Evolutionary conservation across 2,888 invertebrate species (phyloP), one percentile per base, ranked within the genome.

Genomic region (Gastracanthus pulcherrimus): DNA sequence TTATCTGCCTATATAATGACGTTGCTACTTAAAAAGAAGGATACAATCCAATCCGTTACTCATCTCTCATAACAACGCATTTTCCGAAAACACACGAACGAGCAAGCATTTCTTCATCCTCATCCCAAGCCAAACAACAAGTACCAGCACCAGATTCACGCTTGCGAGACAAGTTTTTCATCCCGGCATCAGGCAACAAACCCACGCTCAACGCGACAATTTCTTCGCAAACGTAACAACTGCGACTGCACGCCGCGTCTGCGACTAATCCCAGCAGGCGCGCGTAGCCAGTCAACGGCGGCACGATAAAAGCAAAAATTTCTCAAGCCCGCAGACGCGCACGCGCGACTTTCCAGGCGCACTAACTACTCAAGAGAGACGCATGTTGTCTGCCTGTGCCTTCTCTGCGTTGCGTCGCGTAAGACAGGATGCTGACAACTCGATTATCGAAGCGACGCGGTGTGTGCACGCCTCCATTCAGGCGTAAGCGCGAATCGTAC

Each of bases 391-490:
- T 29, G 11, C 31, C 31, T 72, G 58, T 71, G 19, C 26, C 29
- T 41, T 62, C 45, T 13, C 45, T 45, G 31, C 64, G 51, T 58
- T 69, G 76, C 80, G 75, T 66, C 80, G 80, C 83, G 78, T 79
- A 72, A 84, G 76, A 83, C 76, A 87, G 85, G 87, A 87, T 87
- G 86, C 85, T 85, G 87, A 86, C 86, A 87, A 87, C 87, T 88
- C 85, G 87, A 88, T 88, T 86, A 87, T 86, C 87, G 85, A 85
- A 84, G 85, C 84, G 82, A 38, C 62, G 16, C 34, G 36, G 34
- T 26, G 81, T 82, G 83, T 71, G 55, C 62, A 69, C 78, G 83
- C 80, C 83, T 87, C 84, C 86, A 88, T 89, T 88, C 87, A 86
- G 81, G 1, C 85, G 83, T 69, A 80, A 74, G 82, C 82, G 84